Percentiles rank a stretch among this genome's conserved stretches.
These are phyloP conservation scores for Ageneiosus marmoratus DNA, from an alignment of 2,113 vertebrate genomes.

Conservation along the genomic window DNA sequence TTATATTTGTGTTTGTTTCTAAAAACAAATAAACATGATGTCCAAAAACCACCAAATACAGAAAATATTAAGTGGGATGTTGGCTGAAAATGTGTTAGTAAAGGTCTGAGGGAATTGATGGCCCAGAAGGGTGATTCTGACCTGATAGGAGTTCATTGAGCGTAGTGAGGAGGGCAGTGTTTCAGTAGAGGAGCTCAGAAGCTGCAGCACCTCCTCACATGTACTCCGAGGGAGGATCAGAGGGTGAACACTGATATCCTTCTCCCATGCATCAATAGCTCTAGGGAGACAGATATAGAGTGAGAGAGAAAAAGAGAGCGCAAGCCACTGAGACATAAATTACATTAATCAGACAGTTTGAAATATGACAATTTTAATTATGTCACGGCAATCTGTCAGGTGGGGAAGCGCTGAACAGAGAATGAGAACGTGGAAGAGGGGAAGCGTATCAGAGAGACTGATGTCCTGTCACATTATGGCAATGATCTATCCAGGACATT, in stretches of 20 bases:
- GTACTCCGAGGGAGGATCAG: constrained; percentile 82
- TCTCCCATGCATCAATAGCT: constrained; percentile 81
- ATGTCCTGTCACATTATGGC: constrained; percentile 59
- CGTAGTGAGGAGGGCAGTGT: constrained; percentile 81
- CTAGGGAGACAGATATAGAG: constrained; percentile 64
- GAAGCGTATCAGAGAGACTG: constrained; percentile 52
- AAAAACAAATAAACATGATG: not conserved
- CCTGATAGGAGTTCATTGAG: constrained; percentile 88
- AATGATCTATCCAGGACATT: constrained; percentile 61
- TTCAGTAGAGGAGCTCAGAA: constrained; percentile 77
- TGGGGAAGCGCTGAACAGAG: constrained; percentile 9
- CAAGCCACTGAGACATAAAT: constrained; percentile 47
- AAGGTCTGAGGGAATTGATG: no score
- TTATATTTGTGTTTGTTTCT: not conserved
- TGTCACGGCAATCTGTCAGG: constrained; percentile 50
- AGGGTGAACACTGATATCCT: constrained; percentile 82
- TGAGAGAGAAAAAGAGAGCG: not conserved
- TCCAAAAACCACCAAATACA: not conserved
- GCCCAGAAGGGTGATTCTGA: constrained; percentile 60
- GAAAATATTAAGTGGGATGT: not conserved
- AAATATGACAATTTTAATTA: constrained; percentile 57
- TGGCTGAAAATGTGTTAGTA: not conserved
- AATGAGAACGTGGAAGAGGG: constrained; percentile 18
- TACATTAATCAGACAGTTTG: constrained; percentile 53
- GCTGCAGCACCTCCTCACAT: constrained; percentile 84